Conservation (phyloP, 2,888 invertebrate species). For the Toxonevra muliebris region DNA sequence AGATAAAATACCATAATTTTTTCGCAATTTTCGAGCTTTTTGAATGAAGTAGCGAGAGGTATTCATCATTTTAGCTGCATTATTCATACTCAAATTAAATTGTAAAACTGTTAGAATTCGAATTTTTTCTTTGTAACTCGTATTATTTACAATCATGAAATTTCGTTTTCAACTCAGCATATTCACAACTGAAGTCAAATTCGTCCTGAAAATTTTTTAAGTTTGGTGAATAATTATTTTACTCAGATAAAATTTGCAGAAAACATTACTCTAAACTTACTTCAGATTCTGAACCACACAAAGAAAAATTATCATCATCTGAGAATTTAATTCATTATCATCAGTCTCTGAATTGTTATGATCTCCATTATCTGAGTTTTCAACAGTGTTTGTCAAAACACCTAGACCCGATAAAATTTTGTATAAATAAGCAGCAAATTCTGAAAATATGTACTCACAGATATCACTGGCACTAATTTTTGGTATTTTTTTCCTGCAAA, state of each 20-base stretch:
- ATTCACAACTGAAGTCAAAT: background rate
- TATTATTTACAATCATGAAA: background rate
- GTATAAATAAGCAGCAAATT: background rate
- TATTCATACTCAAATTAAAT: background rate
- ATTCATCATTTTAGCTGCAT: background rate
- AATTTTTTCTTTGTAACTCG: background rate
- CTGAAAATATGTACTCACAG: background rate
- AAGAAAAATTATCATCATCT: too few relatives aligned
- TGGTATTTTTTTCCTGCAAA: background rate
- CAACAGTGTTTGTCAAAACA: too few relatives aligned
- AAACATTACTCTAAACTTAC: too few relatives aligned
- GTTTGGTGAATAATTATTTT: too few relatives aligned
- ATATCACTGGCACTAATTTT: background rate
- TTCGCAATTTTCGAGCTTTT: background rate
- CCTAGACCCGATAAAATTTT: background rate
- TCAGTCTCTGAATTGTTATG: too few relatives aligned
- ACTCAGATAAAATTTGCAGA: too few relatives aligned
- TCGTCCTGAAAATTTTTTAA: background rate
- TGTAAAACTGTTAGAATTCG: background rate
- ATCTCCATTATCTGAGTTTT: too few relatives aligned
- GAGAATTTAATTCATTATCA: too few relatives aligned
- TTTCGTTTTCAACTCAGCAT: background rate
- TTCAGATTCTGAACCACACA: too few relatives aligned
- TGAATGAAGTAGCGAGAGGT: background rate
- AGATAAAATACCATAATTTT: background rate